A percentile compares a stretch with the other conserved stretches of the same genome.
Conservation (phyloP, 2,797 vertebrate species). For the Bradypodion ventrale region DNA sequence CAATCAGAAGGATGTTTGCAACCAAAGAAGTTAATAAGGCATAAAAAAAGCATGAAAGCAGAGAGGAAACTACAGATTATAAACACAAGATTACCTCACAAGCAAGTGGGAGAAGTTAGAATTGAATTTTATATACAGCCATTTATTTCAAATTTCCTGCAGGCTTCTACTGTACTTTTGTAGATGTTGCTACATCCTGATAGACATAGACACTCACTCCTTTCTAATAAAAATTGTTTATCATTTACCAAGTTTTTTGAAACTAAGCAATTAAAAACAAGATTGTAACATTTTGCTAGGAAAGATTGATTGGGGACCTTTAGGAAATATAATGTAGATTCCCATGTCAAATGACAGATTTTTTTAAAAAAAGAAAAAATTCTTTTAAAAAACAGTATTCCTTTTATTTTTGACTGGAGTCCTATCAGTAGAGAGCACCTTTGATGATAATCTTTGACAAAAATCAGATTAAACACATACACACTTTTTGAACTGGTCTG, state of each 20-base stretch:
- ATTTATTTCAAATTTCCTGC: slow-evolving; percentile 21
- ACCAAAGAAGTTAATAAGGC: slow-evolving; percentile 48
- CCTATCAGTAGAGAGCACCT: neutral
- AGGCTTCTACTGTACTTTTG: neutral
- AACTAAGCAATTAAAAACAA: slow-evolving; percentile 14
- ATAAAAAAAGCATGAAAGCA: slow-evolving; percentile 47
- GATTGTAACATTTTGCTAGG: neutral
- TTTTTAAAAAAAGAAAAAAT: neutral
- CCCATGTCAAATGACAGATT: neutral
- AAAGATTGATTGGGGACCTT: neutral
- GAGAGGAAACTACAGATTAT: slow-evolving; percentile 25
- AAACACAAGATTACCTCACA: neutral
- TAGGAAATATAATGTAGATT: neutral
- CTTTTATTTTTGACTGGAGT: neutral
- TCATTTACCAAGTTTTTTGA: slow-evolving; percentile 6
- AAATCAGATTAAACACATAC: neutral
- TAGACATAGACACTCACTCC: neutral
- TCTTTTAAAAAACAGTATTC: neutral
- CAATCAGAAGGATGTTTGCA: slow-evolving; percentile 42
- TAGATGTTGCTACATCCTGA: neutral
- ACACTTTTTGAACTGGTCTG: neutral
- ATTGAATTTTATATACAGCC: slow-evolving; percentile 24
- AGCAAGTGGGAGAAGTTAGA: slow-evolving; percentile 35
- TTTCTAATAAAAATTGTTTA: neutral
- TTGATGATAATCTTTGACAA: neutral